Conservation (phyloP, 2,797 vertebrate species). For the Gastrophryne carolinensis region DNA sequence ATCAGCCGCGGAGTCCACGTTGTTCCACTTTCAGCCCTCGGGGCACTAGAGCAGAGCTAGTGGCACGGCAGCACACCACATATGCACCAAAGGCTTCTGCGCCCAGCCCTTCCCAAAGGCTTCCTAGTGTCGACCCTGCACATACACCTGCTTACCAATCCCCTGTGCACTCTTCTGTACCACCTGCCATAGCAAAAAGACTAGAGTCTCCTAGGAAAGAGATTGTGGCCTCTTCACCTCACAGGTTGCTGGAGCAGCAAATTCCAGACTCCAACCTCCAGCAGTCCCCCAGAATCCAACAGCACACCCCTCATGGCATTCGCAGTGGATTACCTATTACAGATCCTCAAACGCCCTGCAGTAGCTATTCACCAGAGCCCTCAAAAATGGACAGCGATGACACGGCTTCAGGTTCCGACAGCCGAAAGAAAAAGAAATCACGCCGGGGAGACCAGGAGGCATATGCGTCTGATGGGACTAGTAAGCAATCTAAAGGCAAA, state of each 20-base stretch:
- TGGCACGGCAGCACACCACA: constrained; percentile 70
- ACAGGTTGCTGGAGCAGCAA: constrained; percentile 71
- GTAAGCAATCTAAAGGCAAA: constrained; percentile 85
- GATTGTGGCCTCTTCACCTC: constrained; percentile 57
- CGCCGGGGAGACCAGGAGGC: constrained; percentile 77
- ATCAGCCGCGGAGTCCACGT: constrained; percentile 72
- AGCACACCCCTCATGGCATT: constrained; percentile 65
- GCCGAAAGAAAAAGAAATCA: constrained; percentile 83
- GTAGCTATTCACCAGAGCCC: constrained; percentile 66
- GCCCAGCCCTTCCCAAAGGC: constrained; percentile 77
- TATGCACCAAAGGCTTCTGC: constrained; percentile 76
- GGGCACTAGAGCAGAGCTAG: constrained; percentile 70
- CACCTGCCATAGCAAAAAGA: constrained; percentile 71
- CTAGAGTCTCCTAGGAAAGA: constrained; percentile 70
- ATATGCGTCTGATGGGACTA: constrained; percentile 68
- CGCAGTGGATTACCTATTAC: constrained; percentile 56
- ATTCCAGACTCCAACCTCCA: constrained; percentile 66
- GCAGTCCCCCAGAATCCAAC: constrained; percentile 67
- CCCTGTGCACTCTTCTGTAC: constrained; percentile 72
- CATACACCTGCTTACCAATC: constrained; percentile 71
- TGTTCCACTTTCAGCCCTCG: constrained; percentile 75
- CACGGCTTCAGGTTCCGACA: constrained; percentile 70
- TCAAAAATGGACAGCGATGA: constrained; percentile 71
- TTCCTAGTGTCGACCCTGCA: constrained; percentile 63
- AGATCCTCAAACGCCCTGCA: constrained; percentile 57